These are phyloP conservation scores for Lipophrys pholis DNA, from an alignment of 2,113 vertebrate species.

Conservation along the genomic window DNA sequence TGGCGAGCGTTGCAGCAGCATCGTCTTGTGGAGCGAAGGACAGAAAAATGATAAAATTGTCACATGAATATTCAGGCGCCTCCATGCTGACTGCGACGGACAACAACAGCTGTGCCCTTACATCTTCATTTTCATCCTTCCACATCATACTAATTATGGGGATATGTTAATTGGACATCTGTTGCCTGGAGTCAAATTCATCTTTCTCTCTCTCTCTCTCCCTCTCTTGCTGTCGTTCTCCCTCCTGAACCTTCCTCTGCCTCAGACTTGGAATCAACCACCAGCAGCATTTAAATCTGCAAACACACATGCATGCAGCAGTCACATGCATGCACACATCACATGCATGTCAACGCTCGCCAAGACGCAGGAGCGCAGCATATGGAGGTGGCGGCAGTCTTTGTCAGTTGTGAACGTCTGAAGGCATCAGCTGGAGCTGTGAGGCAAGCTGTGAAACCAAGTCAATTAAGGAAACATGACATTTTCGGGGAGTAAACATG, in stretches of 20 bases:
- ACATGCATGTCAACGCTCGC: slow-evolving; percentile 11
- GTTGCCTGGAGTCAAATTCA: slow-evolving; percentile 71
- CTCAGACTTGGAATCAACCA: slow-evolving; percentile 33
- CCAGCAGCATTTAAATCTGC: slow-evolving; percentile 1
- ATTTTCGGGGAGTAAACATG: slow-evolving; percentile 49
- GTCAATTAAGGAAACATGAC: slow-evolving; percentile 49
- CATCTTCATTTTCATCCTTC: slow-evolving; percentile 74
- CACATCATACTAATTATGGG: slow-evolving; percentile 74
- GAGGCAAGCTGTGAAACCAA: slow-evolving; percentile 50
- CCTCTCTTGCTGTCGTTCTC: slow-evolving; percentile 19
- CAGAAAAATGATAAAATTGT: slow-evolving; percentile 69
- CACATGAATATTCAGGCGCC: slow-evolving; percentile 73
- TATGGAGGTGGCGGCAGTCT: slow-evolving; percentile 22
- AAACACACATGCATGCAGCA: not conserved
- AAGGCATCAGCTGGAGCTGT: slow-evolving; percentile 45
- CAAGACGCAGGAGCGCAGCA: slow-evolving; percentile 13
- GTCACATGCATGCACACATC: not conserved
- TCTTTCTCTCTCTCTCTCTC: slow-evolving; percentile 17
- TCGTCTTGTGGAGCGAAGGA: slow-evolving; percentile 38
- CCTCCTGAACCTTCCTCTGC: slow-evolving; percentile 25
- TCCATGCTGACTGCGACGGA: slow-evolving; percentile 52
- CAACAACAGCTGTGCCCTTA: slow-evolving; percentile 73
- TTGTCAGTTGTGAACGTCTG: slow-evolving; percentile 18
- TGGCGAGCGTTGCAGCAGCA: slow-evolving; percentile 11
- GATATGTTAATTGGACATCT: slow-evolving; percentile 82